Evolutionary conservation across 2,113 vertebrate genomes (phyloP), one percentile per base, ranked within the genome.

Genomic region (Semicossyphus pulcher): DNA sequence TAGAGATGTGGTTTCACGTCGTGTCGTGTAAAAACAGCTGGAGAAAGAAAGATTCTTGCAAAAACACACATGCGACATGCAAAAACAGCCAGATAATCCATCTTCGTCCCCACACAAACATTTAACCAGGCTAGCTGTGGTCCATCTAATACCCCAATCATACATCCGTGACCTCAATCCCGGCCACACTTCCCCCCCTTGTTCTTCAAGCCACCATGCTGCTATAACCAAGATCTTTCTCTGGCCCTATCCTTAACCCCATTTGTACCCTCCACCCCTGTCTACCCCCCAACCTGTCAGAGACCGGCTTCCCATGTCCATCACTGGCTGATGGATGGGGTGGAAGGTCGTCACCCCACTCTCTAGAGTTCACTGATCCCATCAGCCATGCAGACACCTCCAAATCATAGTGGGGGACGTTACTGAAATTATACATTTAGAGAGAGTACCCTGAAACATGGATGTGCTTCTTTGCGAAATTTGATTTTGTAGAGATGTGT

Each of bases 301-400:
- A 70, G 76, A 86, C 87, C 41, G 63, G 94, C 93, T 94, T 94
- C 93, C 90, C 92, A 93, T 93, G 93, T 93, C 94, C 90, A 93
- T 94, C 93, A 93, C 59, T 8, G 81, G 61, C 89, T 95, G 94
- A 95, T 95, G 92, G 93, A 95, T 95, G 93, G 89, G 94, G 93
- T 94, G 84, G 92, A 88, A 94, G 93, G 92, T 94, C 91, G 14
- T 81, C 82, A 92, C 90, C 92, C 89, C 87, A 93, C 88, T 93
- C 91, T 85, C 72, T 62, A 80, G 89, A 90, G 92, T 93, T 92
- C 90, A 92, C 74, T 52, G 79, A 91, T 91, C 89, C 88, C 85
- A 93, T 91, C 92, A 91, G 89, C 84, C 79, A 84, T 86, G 81
- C 89, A 90, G 89, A 89, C 90, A 89, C 86, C 75, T 90, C 84